These are phyloP conservation scores for Hippocampus abdominalis DNA, from an alignment of 2,113 vertebrate species.

Conservation along the genomic window DNA sequence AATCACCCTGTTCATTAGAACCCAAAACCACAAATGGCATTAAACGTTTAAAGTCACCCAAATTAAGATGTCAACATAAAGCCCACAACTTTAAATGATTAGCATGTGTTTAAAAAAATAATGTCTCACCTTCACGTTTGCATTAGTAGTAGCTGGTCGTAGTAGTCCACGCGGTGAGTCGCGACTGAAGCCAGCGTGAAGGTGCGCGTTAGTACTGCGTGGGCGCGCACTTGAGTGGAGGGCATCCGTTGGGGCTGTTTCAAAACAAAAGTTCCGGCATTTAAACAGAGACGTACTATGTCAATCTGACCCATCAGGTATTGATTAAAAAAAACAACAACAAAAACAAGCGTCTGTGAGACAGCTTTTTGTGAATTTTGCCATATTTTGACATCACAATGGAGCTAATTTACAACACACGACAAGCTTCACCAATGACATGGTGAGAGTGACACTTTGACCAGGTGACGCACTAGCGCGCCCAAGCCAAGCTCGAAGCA, in stretches of 20 bases:
- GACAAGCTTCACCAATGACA: too few species aligned
- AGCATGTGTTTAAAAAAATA: background rate
- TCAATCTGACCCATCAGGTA: too few species aligned
- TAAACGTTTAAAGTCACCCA: background rate
- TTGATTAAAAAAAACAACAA: background rate
- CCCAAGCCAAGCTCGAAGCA: too few species aligned
- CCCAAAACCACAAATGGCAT: background rate
- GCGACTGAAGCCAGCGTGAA: background rate
- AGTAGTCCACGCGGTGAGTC: background rate
- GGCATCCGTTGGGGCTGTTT: background rate
- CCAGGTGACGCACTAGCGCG: too few species aligned
- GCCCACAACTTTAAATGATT: background rate
- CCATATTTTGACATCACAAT: too few species aligned
- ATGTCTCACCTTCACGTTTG: background rate
- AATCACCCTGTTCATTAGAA: background rate
- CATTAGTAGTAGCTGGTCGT: background rate
- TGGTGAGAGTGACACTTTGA: too few species aligned
- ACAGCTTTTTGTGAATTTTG: too few species aligned
- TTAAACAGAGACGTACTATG: too few species aligned
- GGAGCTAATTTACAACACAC: too few species aligned
- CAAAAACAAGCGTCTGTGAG: too few species aligned
- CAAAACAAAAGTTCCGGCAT: background rate
- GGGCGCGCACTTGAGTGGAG: background rate
- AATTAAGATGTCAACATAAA: background rate
- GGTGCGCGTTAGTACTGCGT: background rate